Evolutionary conservation across 2,113 vertebrate species (phyloP).

Genomic region (Orthonyx spaldingii): DNA sequence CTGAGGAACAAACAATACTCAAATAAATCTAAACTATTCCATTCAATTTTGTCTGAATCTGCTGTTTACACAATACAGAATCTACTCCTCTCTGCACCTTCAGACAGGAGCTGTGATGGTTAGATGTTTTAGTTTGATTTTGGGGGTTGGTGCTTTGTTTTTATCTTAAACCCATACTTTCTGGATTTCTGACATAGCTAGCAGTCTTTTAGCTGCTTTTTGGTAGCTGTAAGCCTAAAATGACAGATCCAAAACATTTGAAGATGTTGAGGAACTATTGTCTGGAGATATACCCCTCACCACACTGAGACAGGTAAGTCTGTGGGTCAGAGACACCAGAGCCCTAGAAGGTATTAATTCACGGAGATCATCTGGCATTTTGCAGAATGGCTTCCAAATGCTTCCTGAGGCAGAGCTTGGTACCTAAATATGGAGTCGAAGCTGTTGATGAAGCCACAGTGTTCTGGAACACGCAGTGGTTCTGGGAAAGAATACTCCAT

Average conservation of each 20-base stretch:
- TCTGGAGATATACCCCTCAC: background rate
- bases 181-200: background rate
- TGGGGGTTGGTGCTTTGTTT: background rate
- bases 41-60: background rate
- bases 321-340: background rate
- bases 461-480: background rate
- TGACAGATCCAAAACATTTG: background rate
- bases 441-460: background rate
- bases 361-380: background rate
- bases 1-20: background rate
- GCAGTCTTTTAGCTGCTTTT: background rate
- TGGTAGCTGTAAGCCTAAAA: background rate
- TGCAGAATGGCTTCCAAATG: background rate
- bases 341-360: background rate
- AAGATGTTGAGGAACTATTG: background rate
- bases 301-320: background rate
- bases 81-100: background rate
- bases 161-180: background rate
- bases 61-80: background rate
- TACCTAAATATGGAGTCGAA: background rate
- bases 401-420: background rate
- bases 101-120: background rate
- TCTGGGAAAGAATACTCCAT: background rate
- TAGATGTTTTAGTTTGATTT: background rate
- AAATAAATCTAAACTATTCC: background rate